phyloP scores from a whole-genome alignment of 2,888 invertebrate genomes.

The Cybosia mesomella region DNA sequence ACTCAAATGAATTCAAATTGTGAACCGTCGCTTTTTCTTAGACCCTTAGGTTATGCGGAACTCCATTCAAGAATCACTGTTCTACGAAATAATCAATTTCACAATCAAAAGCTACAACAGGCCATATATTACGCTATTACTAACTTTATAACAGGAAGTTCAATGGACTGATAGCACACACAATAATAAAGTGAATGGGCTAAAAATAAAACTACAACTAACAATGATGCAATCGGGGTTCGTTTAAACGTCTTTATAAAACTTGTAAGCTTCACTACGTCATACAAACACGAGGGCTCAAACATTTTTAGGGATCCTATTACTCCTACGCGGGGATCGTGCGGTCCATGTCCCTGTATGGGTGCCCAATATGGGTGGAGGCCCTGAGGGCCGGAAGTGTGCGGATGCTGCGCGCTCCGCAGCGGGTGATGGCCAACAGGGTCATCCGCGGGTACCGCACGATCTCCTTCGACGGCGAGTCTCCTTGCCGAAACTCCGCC shows the following conservation, averaged over 20 bases:
- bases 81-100: constrained; percentile 19
- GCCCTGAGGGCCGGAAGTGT: no score
- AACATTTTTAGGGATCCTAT: no score
- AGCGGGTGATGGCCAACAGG: no score
- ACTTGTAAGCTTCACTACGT: constrained; percentile 35
- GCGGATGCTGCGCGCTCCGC: no score
- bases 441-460: no score
- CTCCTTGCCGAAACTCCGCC: no score
- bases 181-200: constrained; percentile 67
- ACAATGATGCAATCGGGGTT: constrained; percentile 59
- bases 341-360: no score
- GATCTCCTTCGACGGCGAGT: no score
- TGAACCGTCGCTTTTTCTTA: neutral
- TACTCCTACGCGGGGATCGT: no score
- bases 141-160: constrained; percentile 49
- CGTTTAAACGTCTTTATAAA: constrained; percentile 49
- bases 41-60: neutral
- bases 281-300: constrained; percentile 25
- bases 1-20: neutral
- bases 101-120: constrained; percentile 42
- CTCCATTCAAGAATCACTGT: neutral
- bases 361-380: no score
- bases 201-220: constrained; percentile 75
- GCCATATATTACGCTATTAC: constrained; percentile 29
- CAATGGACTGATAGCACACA: constrained; percentile 56